Evolutionary conservation across 2,113 vertebrate species (phyloP), one percentile per base, ranked within the genome.

Genomic region (Lepus americanus): DNA sequence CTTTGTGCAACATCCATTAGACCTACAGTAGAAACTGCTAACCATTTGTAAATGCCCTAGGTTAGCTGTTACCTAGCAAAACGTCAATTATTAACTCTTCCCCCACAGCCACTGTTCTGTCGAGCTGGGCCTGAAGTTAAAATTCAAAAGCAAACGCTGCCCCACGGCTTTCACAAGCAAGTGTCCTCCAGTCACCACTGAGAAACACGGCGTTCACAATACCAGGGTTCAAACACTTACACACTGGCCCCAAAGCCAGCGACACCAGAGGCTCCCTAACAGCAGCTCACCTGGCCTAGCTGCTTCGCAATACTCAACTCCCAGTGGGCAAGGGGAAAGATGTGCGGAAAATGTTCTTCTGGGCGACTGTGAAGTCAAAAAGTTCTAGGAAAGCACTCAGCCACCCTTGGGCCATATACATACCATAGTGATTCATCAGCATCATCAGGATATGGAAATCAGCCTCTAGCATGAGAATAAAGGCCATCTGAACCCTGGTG

Each of bases 11-110:
- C 29, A 67, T 25, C 5, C 44, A 39, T 79, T 77, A 16, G 51
- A 77, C 77, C 3, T 14, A 66, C n/a, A 59, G 5, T 6, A 84
- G 72, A 93, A 90, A 87, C 64, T 55, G 19, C 19, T 81, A 91
- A 86, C 11, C 66, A 64, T 61, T 79, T 94, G 77, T 9, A 88
- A 87, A 87, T 76, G 53, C 1, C 5, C 31, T 55, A 55, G 16
- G 31, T 82, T 87, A 76, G 69, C 14, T 31, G n/a, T 44, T 93
- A 55, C 53, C 67, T 53, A 91, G 13, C 23, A 92, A 96, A 90
- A 90, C 33, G 69, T 78, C 87, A 94, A 91, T 94, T 36, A 96
- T 85, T 88, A 92, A 95, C 91, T 95, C 72, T 89, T 76, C 87
- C 80, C 59, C 74, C 39, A 49, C 19, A 67, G 64, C 25, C 4